These are phyloP conservation scores for Choloepus hoffmanni DNA, from an alignment of 2,113 vertebrate genomes.

Conservation along the genomic window DNA sequence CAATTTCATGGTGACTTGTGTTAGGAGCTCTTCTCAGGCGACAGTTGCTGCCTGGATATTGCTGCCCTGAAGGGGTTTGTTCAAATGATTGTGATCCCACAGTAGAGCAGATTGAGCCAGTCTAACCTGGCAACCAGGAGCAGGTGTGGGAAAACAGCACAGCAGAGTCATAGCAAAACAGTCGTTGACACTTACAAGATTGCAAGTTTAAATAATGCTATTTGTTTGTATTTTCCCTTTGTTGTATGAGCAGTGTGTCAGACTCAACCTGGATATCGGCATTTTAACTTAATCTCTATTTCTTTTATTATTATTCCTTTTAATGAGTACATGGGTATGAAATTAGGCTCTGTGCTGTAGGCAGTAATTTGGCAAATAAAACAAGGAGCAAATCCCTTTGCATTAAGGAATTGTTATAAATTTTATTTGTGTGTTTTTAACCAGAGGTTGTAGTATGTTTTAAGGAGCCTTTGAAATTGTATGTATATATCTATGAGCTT, in stretches of 20 bases:
- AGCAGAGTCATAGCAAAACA: slow-evolving; percentile 27
- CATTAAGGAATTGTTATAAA: slow-evolving; percentile 72
- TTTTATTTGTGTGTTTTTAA: slow-evolving; percentile 70
- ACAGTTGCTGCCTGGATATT: background rate
- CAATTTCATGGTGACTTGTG: slow-evolving; percentile 67
- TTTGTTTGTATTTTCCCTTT: slow-evolving; percentile 56
- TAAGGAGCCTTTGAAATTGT: slow-evolving; percentile 52
- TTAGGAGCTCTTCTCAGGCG: background rate
- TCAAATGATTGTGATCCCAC: slow-evolving; percentile 60
- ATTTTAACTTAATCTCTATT: slow-evolving; percentile 73
- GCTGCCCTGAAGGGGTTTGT: slow-evolving; percentile 78
- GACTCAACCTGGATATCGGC: slow-evolving; percentile 59
- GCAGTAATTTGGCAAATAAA: slow-evolving; percentile 79
- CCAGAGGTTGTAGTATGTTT: slow-evolving; percentile 64
- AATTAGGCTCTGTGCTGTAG: slow-evolving; percentile 79
- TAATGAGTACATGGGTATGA: slow-evolving; percentile 80
- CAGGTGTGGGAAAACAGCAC: slow-evolving; percentile 62
- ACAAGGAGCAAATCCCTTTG: slow-evolving; percentile 72
- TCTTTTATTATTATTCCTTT: slow-evolving; percentile 76
- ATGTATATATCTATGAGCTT: background rate
- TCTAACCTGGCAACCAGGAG: slow-evolving; percentile 63
- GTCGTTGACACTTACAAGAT: slow-evolving; percentile 64
- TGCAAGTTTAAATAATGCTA: slow-evolving; percentile 60
- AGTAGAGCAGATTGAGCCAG: slow-evolving; percentile 60
- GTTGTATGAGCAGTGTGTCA: slow-evolving; percentile 14